Conservation (phyloP, 1,140 invertebrate genomes). For the Neodiprion pinetum region DNA sequence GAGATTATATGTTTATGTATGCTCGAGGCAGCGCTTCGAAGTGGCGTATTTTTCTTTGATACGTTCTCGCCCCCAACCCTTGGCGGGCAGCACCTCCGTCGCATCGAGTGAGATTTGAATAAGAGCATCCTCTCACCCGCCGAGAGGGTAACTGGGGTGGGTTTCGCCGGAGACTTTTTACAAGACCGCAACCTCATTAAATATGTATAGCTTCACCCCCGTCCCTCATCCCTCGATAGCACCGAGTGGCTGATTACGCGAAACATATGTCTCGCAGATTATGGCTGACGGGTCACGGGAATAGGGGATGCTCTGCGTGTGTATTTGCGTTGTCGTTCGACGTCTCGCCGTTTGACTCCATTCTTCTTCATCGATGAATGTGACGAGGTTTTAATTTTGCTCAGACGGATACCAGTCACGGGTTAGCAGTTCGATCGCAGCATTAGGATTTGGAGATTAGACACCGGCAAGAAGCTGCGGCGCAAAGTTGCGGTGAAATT, state of each 20-base stretch:
- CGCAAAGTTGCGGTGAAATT: no score
- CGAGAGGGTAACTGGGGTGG: slow-evolving; percentile 21
- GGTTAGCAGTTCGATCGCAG: no score
- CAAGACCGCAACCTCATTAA: slow-evolving; percentile 53
- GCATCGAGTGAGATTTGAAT: slow-evolving; percentile 52
- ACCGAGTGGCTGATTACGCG: slow-evolving; percentile 38
- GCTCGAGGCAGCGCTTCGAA: slow-evolving; percentile 30
- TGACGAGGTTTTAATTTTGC: not conserved
- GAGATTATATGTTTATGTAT: slow-evolving; percentile 50
- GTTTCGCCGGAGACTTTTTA: slow-evolving; percentile 45
- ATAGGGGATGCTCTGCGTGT: not conserved
- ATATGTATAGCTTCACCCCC: slow-evolving; percentile 55
- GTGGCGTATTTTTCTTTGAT: slow-evolving; percentile 55
- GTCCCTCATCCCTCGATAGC: slow-evolving; percentile 37
- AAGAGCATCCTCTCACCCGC: slow-evolving; percentile 42
- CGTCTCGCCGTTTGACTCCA: not conserved
- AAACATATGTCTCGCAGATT: slow-evolving; percentile 44
- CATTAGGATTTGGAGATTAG: no score
- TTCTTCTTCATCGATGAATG: not conserved
- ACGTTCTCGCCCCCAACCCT: slow-evolving; percentile 27
- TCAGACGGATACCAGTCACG: not conserved
- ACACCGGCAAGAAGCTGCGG: no score
- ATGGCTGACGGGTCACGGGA: not conserved
- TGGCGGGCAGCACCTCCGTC: slow-evolving; percentile 29
- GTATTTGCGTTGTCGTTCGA: not conserved